A percentile compares a stretch with the other conserved stretches of the same genome.
These are phyloP conservation scores for Plectrocnemia conspersa DNA, from an alignment of 1,140 invertebrate species.

Conservation along the genomic window DNA sequence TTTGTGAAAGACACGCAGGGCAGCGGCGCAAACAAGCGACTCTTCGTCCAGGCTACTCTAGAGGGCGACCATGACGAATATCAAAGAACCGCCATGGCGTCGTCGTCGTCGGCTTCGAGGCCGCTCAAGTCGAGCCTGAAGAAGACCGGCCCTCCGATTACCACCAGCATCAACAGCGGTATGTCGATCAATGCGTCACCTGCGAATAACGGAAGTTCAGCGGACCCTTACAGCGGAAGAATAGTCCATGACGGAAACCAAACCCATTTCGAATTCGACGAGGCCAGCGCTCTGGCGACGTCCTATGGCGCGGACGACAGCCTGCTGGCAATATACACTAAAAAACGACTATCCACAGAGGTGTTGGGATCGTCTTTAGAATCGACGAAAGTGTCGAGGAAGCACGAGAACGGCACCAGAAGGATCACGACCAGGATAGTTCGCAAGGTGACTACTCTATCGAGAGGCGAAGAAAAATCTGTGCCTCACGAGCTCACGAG, in stretches of 20 bases:
- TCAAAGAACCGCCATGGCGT: conserved; percentile 37
- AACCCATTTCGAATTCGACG: conserved; percentile 50
- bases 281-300: conserved; percentile 41
- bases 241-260: conserved; percentile 50
- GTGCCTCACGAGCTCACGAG: conserved; percentile 65
- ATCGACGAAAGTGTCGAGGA: conserved; percentile 73
- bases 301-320: conserved; percentile 40
- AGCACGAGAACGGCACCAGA: conserved; percentile 66
- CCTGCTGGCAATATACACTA: conserved; percentile 72
- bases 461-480: conserved; percentile 77
- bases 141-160: conserved; percentile 54
- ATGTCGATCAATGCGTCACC: no score
- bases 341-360: conserved; percentile 77
- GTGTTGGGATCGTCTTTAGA: conserved; percentile 76
- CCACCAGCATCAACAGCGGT: conserved; percentile 52
- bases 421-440: conserved; percentile 82
- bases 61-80: conserved; percentile 53
- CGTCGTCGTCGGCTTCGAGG: conserved; percentile 45
- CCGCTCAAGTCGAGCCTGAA: conserved; percentile 53
- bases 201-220: conserved; percentile 41
- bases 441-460: conserved; percentile 84
- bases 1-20: conserved; percentile 61
- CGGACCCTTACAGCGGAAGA: conserved; percentile 46
- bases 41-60: conserved; percentile 76
- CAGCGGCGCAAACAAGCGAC: conserved; percentile 53